Conservation (phyloP, 2,797 vertebrate genomes). For the Hyperoplus immaculatus region DNA sequence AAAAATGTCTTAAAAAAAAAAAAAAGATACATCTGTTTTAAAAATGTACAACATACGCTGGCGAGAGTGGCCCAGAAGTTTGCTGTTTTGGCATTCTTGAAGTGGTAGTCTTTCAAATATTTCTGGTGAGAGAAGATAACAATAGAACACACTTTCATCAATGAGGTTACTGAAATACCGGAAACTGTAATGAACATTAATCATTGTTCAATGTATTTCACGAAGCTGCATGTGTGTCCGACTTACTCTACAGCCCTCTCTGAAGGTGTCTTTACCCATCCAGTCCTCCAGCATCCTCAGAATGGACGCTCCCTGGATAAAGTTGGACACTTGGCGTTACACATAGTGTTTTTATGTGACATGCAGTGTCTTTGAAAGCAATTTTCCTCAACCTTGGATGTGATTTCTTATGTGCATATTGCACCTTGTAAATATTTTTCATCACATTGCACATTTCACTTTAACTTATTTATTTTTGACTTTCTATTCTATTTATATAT, state of each 20-base stretch:
- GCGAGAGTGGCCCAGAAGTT: constrained; percentile 93
- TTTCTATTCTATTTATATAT: too few species aligned
- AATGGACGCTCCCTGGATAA: constrained; percentile 91
- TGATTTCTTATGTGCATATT: too few species aligned
- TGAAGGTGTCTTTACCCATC: constrained; percentile 90
- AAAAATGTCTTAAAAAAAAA: too few species aligned
- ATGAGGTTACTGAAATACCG: not conserved
- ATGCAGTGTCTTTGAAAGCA: not conserved
- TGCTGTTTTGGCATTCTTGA: constrained; percentile 93
- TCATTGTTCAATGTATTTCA: not conserved
- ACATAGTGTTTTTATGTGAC: not conserved
- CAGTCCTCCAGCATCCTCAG: constrained; percentile 95
- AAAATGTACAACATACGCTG: constrained; percentile 77
- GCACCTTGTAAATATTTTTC: too few species aligned
- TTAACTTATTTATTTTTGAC: too few species aligned
- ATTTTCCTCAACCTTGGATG: too few species aligned
- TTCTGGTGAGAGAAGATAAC: constrained; percentile 77
- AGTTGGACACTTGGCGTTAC: not conserved
- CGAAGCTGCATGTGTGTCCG: not conserved
- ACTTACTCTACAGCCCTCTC: constrained; percentile 91
- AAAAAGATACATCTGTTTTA: not conserved
- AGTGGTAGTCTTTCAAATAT: constrained; percentile 86
- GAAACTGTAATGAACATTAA: not conserved
- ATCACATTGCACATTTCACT: too few species aligned
- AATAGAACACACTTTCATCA: constrained; percentile 2